Evolutionary conservation across 2,888 invertebrate genomes (phyloP).

Genomic region (Pheosia gnoma): DNA sequence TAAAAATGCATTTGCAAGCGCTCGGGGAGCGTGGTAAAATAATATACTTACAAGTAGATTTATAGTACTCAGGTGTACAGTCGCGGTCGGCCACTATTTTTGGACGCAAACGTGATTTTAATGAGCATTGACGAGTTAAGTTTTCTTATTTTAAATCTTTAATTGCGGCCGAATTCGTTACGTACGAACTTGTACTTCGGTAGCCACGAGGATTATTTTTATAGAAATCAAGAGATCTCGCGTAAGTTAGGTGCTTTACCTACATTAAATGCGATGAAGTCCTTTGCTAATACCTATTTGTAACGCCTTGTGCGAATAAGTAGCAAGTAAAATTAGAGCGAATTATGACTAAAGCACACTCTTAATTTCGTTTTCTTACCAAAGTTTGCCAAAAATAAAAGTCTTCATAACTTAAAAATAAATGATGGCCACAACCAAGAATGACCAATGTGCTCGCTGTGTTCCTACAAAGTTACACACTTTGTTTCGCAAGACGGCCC

Average conservation of each 20-base stretch:
- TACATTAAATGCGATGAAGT: too few species aligned
- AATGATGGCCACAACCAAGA: not conserved
- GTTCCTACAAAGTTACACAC: conserved; percentile 52
- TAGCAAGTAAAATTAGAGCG: too few species aligned
- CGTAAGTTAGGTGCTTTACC: too few species aligned
- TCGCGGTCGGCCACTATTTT: conserved; percentile 47
- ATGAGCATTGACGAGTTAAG: conserved; percentile 47
- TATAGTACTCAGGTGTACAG: conserved; percentile 56
- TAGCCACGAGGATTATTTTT: not conserved
- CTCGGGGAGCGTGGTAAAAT: conserved; percentile 36
- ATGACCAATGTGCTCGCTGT: conserved; percentile 12
- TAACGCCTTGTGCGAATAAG: too few species aligned
- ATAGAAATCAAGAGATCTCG: not conserved
- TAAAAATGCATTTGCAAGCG: conserved; percentile 35
- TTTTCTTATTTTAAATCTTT: conserved; percentile 18
- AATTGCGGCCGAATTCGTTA: not conserved
- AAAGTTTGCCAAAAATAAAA: not conserved
- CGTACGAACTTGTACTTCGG: not conserved
- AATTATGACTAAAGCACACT: too few species aligned
- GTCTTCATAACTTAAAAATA: not conserved
- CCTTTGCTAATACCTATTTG: too few species aligned
- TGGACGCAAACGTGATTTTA: conserved; percentile 49
- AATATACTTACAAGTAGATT: conserved; percentile 42
- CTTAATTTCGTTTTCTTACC: too few species aligned
- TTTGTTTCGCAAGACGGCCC: conserved; percentile 59